Evolutionary conservation across 1,140 invertebrate species (phyloP), one percentile per base, ranked within the genome.

Genomic region (Drosophila kepulauana): DNA sequence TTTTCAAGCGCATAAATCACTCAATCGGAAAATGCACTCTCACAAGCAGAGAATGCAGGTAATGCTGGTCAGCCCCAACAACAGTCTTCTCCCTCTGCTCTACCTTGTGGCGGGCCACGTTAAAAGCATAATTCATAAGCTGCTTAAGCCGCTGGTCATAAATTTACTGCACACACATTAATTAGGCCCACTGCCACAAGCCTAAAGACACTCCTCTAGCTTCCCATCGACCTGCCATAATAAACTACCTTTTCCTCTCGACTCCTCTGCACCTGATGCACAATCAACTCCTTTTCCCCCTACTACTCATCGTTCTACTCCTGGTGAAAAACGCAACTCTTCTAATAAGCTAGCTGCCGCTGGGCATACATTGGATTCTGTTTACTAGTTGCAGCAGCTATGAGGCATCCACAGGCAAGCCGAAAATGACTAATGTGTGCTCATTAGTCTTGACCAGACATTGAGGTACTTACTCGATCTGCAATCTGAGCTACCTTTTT

Each of bases 1-100:
- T 79, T 85, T 79, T 82, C 79, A 85, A 89, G 74, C 81, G 78
- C 86, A 89, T 89, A 89, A 89, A 89, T 89, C 85, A 89, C 78
- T 89, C 85, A 89, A 89, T 89, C 85, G 85, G 85, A 89, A 87
- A 87, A 82, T 81, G 77, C 80, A 72, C 85, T 11, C 45, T 11
- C 49, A 16, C 59, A 13, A 30, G 16, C 28, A 10, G 6, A 20
- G 49, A 43, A 4, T n/a, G n/a, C 33, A 56, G 33, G 30, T 54
- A 54, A 54, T 54, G 13, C 8, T 54, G 30, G 2, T 13, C 33
- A 8, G 7, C n/a, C 46, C 11, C 8, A 25, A 25, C 38, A 13
- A 38, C 35, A 7, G 35, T 38, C 6, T 15, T 13, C 11, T 28
- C n/a, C 16, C 41, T 41, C 16, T 25, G 3, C 8, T 59, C 43